Conservation (phyloP, 1,140 invertebrate genomes). For the Schlechtendalia chinensis region DNA sequence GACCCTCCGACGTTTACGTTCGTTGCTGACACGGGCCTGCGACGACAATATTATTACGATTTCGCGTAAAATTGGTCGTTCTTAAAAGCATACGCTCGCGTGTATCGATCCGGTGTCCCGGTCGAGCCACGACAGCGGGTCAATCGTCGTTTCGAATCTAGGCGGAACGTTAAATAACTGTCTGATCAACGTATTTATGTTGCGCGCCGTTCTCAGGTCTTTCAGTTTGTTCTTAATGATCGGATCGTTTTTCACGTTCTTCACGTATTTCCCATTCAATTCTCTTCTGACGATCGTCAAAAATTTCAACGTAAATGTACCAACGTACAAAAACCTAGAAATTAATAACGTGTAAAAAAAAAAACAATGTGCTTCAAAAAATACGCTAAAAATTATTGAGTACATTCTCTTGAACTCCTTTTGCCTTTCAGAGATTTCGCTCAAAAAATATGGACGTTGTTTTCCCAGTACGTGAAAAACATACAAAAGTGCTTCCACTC, state of each 20-base stretch:
- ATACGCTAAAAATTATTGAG: background rate
- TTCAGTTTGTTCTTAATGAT: constrained; percentile 84
- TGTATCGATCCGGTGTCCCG: constrained; percentile 22
- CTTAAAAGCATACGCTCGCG: too few relatives aligned
- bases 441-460: constrained; percentile 75
- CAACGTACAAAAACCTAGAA: constrained; percentile 83
- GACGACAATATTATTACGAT: too few relatives aligned
- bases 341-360: background rate
- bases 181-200: constrained; percentile 90
- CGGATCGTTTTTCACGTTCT: constrained; percentile 68
- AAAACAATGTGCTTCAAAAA: background rate
- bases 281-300: constrained; percentile 86
- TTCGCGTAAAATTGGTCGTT: too few relatives aligned
- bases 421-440: constrained; percentile 72
- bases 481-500: constrained; percentile 90
- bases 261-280: constrained; percentile 74
- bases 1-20: too few relatives aligned
- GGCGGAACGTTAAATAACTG: constrained; percentile 93
- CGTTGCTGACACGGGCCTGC: too few relatives aligned
- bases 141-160: constrained; percentile 81
- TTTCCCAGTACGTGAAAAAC: constrained; percentile 82
- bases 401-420: constrained; percentile 83
- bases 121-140: constrained; percentile 69
- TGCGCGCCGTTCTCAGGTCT: constrained; percentile 84
- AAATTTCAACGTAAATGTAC: constrained; percentile 86